Evolutionary conservation across 2,797 vertebrate species (phyloP).

Genomic region (Gymnocypris eckloni): DNA sequence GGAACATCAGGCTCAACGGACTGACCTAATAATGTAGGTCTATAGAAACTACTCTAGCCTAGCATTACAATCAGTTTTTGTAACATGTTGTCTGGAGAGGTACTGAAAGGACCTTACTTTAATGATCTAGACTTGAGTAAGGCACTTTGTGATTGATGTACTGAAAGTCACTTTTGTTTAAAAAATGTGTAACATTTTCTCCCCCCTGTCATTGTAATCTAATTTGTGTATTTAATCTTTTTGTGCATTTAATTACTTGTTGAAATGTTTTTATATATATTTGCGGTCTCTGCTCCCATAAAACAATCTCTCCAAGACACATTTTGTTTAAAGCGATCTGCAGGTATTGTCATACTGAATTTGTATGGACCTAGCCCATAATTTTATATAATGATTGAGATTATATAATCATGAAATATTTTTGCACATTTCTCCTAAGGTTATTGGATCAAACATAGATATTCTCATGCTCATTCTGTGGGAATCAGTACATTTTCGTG

Average conservation of each 20-base stretch:
- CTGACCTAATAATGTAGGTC: conserved; percentile 13
- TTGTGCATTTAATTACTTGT: conserved; percentile 30
- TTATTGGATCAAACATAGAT: conserved; percentile 38
- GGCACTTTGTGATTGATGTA: conserved; percentile 26
- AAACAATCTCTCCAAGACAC: conserved; percentile 35
- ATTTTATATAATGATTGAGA: conserved; percentile 51
- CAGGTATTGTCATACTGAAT: conserved; percentile 41
- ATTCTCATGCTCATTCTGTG: conserved; percentile 29
- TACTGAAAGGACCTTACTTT: conserved; percentile 35
- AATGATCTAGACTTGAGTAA: conserved; percentile 13
- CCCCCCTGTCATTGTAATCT: background rate
- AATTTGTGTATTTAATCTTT: conserved; percentile 44
- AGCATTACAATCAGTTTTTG: conserved; percentile 17
- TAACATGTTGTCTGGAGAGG: background rate
- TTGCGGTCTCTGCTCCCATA: conserved; percentile 32
- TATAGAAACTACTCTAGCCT: background rate
- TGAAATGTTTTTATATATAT: background rate
- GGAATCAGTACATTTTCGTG: conserved; percentile 26
- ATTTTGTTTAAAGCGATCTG: conserved; percentile 46
- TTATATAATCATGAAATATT: conserved; percentile 49
- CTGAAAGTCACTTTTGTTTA: background rate
- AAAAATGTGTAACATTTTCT: background rate
- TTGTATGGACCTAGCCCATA: conserved; percentile 41
- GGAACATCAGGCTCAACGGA: background rate
- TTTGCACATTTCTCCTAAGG: conserved; percentile 59